Evolutionary conservation across 2,797 vertebrate genomes (phyloP).

Genomic region (Lepus oiostolus): DNA sequence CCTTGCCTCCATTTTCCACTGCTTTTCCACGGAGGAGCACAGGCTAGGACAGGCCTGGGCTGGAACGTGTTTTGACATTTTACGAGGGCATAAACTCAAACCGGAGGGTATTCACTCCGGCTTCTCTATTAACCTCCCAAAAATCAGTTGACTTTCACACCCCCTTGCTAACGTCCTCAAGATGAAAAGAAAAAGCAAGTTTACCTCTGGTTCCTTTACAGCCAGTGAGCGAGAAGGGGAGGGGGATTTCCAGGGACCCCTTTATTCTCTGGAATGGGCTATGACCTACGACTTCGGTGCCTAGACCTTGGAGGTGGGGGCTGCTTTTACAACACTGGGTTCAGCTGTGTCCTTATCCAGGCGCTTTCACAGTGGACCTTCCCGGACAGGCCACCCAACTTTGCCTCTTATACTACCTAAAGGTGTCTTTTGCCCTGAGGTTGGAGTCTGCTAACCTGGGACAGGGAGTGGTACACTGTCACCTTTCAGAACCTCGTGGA

Average conservation of each 20-base stretch:
- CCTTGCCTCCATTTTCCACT: rapidly evolving
- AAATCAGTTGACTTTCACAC: background rate
- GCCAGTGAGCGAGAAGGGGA: background rate
- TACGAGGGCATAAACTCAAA: too few relatives aligned
- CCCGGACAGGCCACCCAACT: rapidly evolving
- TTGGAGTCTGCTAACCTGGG: rapidly evolving
- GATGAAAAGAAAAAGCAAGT: background rate
- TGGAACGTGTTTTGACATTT: background rate
- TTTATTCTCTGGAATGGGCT: background rate
- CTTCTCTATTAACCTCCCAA: background rate
- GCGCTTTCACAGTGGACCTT: background rate
- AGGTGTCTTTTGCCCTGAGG: background rate
- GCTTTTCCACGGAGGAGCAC: background rate
- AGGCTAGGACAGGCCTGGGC: rapidly evolving
- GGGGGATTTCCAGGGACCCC: background rate
- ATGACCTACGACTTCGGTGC: background rate
- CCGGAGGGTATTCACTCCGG: rapidly evolving
- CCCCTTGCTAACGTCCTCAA: background rate
- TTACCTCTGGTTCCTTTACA: background rate
- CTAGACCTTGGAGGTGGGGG: background rate
- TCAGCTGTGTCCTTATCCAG: background rate
- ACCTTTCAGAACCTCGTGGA: rapidly evolving
- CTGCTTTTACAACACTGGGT: background rate
- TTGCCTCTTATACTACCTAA: rapidly evolving
- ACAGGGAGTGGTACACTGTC: rapidly evolving